Base-by-base conservation (phyloP, 1,140 invertebrate species). In the Sarcophaga bullata region DNA sequence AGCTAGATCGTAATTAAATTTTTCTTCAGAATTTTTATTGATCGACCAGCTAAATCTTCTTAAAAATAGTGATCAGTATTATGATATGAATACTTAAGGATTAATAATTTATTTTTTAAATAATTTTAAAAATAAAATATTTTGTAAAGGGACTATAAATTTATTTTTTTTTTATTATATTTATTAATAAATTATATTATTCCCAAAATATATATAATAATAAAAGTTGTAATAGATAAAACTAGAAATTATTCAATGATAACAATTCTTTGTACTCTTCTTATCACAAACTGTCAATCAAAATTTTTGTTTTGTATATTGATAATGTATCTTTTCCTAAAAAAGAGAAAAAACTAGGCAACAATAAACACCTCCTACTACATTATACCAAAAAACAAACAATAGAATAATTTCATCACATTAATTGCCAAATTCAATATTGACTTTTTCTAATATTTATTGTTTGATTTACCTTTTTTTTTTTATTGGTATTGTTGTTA, bases 261-360 rank as follows among this genome's bases (percentile, higher is more conserved):
- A 82, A 82, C 13, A 73, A 15, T 68, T 62, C 10, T 81, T 72
- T 6, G 72, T 37, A 37, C 1, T 37, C 25, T 82, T 37, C 25
- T 82, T 75, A 52, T 82, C 76, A 80, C 49, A 48, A 82, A 50
- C 82, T 82, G 82, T 82, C 82, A 82, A 82, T 82, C 82, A 82
- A 82, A 80, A 19, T 54, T 37, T 37, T 25, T 58, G 9, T 80
- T 19, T 78, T 11, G 6, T 75, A 6, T 25, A 75, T 25, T 25
- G 17, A 8, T 37, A 37, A 75, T 19, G 46, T 52, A 58, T 80
- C 78, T n/a, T 75, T 47, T 75, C 11, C 15, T 9, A 47, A 48
- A 48, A 13, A 75, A 80, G 15, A 58, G 15, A 58, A 46, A 73
- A 47, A 46, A 73, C 47, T 3, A 7, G 37, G 10, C 4, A 46